Percentiles rank a stretch among this genome's conserved stretches.
These are phyloP conservation scores for Euthynnus affinis DNA, from an alignment of 2,797 vertebrate species.

Conservation along the genomic window DNA sequence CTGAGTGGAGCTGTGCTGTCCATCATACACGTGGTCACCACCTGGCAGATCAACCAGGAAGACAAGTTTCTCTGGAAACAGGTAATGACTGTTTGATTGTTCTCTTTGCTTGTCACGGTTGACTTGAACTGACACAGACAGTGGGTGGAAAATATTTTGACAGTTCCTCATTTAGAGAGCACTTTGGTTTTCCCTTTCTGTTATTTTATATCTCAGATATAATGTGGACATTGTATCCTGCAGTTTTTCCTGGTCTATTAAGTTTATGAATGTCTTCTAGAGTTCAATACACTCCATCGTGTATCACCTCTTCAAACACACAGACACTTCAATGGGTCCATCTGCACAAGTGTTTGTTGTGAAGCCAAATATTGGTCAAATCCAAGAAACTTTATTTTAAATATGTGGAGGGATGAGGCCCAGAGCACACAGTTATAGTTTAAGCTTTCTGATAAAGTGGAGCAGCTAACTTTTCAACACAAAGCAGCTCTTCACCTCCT, in stretches of 20 bases:
- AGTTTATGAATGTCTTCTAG: background rate
- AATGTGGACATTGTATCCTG: background rate
- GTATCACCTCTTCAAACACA: background rate
- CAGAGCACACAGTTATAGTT: background rate
- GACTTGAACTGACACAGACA: slow-evolving; percentile 6
- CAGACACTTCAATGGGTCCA: background rate
- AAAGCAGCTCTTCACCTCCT: background rate
- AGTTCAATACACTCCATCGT: background rate
- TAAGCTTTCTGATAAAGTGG: background rate
- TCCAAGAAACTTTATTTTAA: background rate
- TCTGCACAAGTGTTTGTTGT: background rate
- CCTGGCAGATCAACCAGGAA: slow-evolving; percentile 91
- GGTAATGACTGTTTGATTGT: slow-evolving; percentile 77
- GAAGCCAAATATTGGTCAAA: background rate
- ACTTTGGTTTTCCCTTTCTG: background rate
- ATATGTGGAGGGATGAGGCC: background rate
- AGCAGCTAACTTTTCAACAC: background rate
- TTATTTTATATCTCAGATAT: background rate
- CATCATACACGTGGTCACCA: slow-evolving; percentile 89
- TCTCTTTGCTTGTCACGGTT: background rate
- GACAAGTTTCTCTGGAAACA: slow-evolving; percentile 95
- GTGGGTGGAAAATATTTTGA: slow-evolving; percentile 2
- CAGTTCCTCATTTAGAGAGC: background rate
- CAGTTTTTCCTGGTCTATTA: background rate
- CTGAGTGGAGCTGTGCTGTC: slow-evolving; percentile 91